A percentile compares a stretch with the other conserved stretches of the same genome.
Conservation (phyloP, 2,888 invertebrate genomes). For the Dolichomitus sp. region DNA sequence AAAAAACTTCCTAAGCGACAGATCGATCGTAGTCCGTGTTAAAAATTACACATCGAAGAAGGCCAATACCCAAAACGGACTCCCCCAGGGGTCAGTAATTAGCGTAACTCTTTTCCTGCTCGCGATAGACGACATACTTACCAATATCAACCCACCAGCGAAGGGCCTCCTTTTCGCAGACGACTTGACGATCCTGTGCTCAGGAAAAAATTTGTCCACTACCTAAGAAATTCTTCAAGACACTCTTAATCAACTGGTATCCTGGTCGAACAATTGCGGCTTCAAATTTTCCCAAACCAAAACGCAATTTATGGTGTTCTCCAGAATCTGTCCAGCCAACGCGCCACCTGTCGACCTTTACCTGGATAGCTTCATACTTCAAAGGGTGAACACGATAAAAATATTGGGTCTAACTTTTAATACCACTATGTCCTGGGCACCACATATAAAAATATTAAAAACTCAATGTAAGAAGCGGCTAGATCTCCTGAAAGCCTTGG, state of each 20-base stretch:
- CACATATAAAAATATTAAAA: slow-evolving; percentile 7
- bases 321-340: neutral
- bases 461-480: slow-evolving; percentile 36
- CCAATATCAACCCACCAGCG: neutral
- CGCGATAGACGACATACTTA: slow-evolving; percentile 16
- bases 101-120: slow-evolving; percentile 25
- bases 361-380: neutral
- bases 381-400: neutral
- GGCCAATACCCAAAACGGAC: no score
- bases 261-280: slow-evolving; percentile 16
- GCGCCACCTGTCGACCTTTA: neutral
- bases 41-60: neutral
- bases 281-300: slow-evolving; percentile 30
- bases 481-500: slow-evolving; percentile 56
- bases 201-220: slow-evolving; percentile 30
- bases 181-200: slow-evolving; percentile 25
- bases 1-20: slow-evolving; percentile 19
- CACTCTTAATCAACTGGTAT: neutral
- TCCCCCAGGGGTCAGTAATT: slow-evolving; percentile 31
- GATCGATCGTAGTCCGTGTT: slow-evolving; percentile 15
- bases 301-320: slow-evolving; percentile 16
- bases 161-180: slow-evolving; percentile 18
- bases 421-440: neutral
- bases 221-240: slow-evolving; percentile 20
- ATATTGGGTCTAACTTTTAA: slow-evolving; percentile 1